A percentile compares a stretch with the other conserved stretches of the same genome.
phyloP scores from a whole-genome alignment of 23 tunicate species.

The Trididemnum miniatum region DNA sequence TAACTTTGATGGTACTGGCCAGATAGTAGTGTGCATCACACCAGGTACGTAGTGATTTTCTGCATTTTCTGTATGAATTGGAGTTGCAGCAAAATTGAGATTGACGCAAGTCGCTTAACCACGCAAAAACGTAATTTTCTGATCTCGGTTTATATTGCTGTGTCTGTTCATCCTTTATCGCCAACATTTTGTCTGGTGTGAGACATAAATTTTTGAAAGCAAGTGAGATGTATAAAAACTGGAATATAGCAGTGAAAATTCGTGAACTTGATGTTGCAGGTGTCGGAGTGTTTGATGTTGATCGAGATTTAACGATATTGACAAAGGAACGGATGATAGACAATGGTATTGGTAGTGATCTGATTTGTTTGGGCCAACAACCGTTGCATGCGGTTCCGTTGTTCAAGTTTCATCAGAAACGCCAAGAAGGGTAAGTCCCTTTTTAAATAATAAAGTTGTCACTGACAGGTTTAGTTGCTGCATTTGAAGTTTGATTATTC shows the following conservation, averaged over 20 bases:
- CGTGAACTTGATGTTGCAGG: no score
- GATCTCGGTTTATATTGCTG: no score
- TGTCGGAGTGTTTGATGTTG: slow-evolving; percentile 95
- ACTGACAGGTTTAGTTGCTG: neutral
- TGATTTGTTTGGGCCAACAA: slow-evolving; percentile 94
- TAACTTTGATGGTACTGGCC: slow-evolving; percentile 90
- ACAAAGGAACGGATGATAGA: slow-evolving; percentile 93
- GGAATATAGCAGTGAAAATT: no score
- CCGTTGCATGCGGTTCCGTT: slow-evolving; percentile 96
- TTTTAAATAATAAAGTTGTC: neutral
- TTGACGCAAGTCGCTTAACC: no score
- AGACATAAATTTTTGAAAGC: no score
- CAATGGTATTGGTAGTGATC: slow-evolving; percentile 94
- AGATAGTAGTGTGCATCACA: slow-evolving; percentile 83
- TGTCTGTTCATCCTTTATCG: no score
- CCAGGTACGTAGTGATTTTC: slow-evolving; percentile 49
- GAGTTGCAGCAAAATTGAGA: neutral
- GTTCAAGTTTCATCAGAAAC: slow-evolving; percentile 65
- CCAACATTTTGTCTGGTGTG: no score
- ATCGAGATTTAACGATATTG: slow-evolving; percentile 67
- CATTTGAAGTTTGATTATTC: no score
- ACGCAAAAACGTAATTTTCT: no score
- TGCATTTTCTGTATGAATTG: neutral
- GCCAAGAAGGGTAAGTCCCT: slow-evolving; percentile 5
- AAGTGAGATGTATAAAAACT: no score